Conservation (phyloP, 2,888 invertebrate genomes). For the Xestia sexstrigata region DNA sequence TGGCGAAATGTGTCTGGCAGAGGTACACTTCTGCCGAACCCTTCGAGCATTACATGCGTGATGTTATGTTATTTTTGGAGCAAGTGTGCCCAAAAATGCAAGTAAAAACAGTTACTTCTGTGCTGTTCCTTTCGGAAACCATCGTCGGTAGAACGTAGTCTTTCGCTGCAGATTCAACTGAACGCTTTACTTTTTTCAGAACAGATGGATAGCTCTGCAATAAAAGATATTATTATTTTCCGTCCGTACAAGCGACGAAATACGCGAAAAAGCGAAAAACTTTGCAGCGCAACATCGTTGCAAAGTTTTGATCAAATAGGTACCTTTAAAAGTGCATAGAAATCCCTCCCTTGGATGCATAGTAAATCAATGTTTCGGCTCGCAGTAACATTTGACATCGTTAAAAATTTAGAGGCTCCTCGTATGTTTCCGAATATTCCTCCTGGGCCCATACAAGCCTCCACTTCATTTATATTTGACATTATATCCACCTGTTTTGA, state of each 20-base stretch:
- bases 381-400: conserved; percentile 86
- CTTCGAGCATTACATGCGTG: background rate
- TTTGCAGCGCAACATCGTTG: background rate
- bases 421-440: conserved; percentile 89
- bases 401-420: conserved; percentile 81
- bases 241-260: background rate
- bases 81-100: background rate
- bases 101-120: conserved; percentile 71
- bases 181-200: conserved; percentile 82
- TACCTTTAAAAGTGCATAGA: conserved; percentile 86
- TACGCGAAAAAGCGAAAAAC: no score
- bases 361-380: conserved; percentile 88
- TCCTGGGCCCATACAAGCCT: conserved; percentile 88
- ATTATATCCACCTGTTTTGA: conserved; percentile 82
- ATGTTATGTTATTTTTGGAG: background rate
- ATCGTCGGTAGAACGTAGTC: conserved; percentile 87
- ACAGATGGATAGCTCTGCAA: conserved; percentile 88
- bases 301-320: conserved; percentile 25
- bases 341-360: conserved; percentile 85
- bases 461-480: conserved; percentile 84
- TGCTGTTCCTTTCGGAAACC: conserved; percentile 74
- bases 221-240: background rate
- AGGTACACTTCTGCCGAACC: no score
- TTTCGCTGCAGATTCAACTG: conserved; percentile 81
- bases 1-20: background rate